Base-by-base conservation (phyloP, 2,888 invertebrate genomes). In the Myopa testacea region DNA sequence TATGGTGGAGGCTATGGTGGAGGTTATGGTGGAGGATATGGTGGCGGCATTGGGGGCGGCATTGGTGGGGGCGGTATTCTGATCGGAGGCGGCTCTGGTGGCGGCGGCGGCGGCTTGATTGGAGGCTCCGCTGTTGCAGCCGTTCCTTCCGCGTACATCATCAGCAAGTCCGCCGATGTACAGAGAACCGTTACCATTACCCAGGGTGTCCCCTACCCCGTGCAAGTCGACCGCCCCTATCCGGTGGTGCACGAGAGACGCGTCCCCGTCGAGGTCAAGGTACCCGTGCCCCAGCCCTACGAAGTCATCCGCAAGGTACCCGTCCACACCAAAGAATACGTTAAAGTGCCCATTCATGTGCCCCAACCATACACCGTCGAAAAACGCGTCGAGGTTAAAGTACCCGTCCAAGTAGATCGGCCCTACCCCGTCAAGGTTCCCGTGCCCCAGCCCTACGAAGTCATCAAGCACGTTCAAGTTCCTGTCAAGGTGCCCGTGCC, bases 191-290 rank as follows among this genome's bases (percentile, higher is more conserved):
- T 94, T 81, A 94, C 95, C 50, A 92, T 95, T 37, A 92, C 94
- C 82, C 94, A 94, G 90, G 94, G 93, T 81, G 92, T 94, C 67
- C 92, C 94, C 58, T 92, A 92, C 78, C 93, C 94, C 78, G 94
- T 94, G 85, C 93, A 93, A 76, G 95, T 95, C 77, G 93, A 94
- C 84, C 92, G 91, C 85, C 94, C 94, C 1, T 92, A 93, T 70
- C 93, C 94, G 34, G 93, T 94, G 80, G 93, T 93, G 80, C 92
- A 93, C 83, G 91, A 91, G 82, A 91, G 90, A 82, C 91, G 88
- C 65, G 91, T 92, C 62, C 93, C 93, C 74, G 90, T 90, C 72
- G 92, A 92, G 81, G 92, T 92, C 40, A 92, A 92, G 85, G 93
- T 94, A 62, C 91, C 90, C 63, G 93, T 93, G 50, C 93, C 94